These are phyloP conservation scores for Globodera ellingtonae DNA, from an alignment of 1,140 invertebrate species.

Conservation along the genomic window DNA sequence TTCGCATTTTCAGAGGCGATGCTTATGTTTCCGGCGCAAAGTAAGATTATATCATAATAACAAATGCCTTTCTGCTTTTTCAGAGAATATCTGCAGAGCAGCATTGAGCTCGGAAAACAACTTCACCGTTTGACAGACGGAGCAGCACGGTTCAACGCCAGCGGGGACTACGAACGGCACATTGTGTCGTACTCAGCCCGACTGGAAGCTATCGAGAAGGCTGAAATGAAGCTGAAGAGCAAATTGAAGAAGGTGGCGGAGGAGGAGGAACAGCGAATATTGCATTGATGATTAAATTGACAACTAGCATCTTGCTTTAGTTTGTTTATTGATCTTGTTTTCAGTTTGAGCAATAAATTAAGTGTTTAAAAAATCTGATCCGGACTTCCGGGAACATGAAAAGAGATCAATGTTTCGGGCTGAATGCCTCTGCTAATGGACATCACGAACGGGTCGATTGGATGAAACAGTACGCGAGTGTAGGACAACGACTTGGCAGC, in stretches of 20 bases:
- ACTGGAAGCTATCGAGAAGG: slow-evolving; percentile 4
- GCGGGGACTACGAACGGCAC: slow-evolving; percentile 29
- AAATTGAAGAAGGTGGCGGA: not conserved
- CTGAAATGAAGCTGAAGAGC: not conserved
- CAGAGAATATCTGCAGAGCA: slow-evolving; percentile 28
- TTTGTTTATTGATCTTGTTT: too few relatives aligned
- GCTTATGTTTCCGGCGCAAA: slow-evolving; percentile 8
- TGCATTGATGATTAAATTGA: too few relatives aligned
- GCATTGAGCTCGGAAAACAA: slow-evolving; percentile 37
- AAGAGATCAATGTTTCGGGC: slow-evolving; percentile 13
- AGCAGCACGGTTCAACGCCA: slow-evolving; percentile 9
- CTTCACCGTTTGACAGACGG: slow-evolving; percentile 20
- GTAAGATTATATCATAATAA: not conserved
- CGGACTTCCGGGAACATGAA: slow-evolving; percentile 15
- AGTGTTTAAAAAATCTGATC: not conserved
- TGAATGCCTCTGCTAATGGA: slow-evolving; percentile 23
- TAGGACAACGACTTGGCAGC: not conserved
- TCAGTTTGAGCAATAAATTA: too few relatives aligned
- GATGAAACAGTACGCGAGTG: slow-evolving; percentile 35
- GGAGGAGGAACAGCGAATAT: not conserved
- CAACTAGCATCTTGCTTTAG: too few relatives aligned
- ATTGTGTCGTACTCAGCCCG: slow-evolving; percentile 7
- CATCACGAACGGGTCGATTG: slow-evolving; percentile 41
- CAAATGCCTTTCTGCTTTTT: not conserved
- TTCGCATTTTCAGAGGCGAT: slow-evolving; percentile 14